Conservation (phyloP, 1,140 invertebrate species). For the Drosophila kepulauana region DNA sequence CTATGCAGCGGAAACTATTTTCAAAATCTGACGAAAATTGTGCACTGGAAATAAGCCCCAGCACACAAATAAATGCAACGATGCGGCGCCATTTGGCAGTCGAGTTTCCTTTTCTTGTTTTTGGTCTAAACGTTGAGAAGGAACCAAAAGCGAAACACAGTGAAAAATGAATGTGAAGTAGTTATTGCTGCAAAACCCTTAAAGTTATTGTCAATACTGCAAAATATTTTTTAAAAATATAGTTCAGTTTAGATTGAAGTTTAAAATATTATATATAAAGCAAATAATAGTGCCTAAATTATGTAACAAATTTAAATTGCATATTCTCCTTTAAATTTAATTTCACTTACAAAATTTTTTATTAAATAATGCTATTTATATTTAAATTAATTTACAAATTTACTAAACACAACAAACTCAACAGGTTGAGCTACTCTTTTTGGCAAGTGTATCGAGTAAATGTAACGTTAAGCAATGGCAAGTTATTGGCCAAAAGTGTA, state of each 20-base stretch:
- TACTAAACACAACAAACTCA: neutral
- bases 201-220: neutral
- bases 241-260: too few species aligned
- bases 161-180: neutral
- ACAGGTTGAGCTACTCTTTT: conserved; percentile 9
- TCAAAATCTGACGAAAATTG: conserved; percentile 77
- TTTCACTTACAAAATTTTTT: too few species aligned
- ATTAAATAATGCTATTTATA: neutral
- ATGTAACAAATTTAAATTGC: too few species aligned
- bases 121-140: conserved; percentile 44
- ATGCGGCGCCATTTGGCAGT: conserved; percentile 59
- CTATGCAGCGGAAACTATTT: conserved; percentile 72
- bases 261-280: too few species aligned
- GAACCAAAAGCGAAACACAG: conserved; percentile 16
- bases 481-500: conserved; percentile 65
- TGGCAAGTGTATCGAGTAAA: conserved; percentile 34
- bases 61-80: conserved; percentile 68
- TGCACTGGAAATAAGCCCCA: conserved; percentile 73
- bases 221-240: too few species aligned
- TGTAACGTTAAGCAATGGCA: conserved; percentile 54
- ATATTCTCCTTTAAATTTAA: too few species aligned
- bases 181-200: neutral
- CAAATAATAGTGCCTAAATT: too few species aligned
- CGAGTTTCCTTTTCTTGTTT: conserved; percentile 7
- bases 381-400: neutral